Percentiles rank a stretch among this genome's conserved stretches.
Evolutionary conservation across 2,797 vertebrate genomes (phyloP).

Genomic region (Ctenopoma kingsleyae): DNA sequence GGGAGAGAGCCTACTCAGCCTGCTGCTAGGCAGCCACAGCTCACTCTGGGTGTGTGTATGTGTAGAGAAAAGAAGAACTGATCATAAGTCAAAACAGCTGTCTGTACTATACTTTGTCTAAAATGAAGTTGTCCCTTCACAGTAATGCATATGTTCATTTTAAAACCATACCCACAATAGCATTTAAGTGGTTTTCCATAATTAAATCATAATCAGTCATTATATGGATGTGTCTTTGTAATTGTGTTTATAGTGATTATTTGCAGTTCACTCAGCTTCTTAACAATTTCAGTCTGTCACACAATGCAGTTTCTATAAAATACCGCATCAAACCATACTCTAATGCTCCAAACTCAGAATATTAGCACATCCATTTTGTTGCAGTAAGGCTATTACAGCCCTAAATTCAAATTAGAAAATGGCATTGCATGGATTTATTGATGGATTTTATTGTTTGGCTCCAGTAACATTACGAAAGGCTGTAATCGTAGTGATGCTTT

Average conservation of each 20-base stretch:
- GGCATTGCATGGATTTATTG: background rate
- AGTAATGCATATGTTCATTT: background rate
- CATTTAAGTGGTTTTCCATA: background rate
- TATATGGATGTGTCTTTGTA: background rate
- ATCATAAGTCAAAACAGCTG: constrained; percentile 18
- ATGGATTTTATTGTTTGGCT: background rate
- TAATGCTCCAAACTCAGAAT: background rate
- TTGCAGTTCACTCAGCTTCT: constrained; percentile 26
- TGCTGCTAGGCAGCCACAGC: constrained; percentile 74
- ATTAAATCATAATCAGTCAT: background rate
- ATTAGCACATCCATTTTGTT: background rate
- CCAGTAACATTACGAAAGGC: background rate
- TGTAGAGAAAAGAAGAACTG: constrained; percentile 20
- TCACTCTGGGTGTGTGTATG: constrained; percentile 25
- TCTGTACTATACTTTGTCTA: constrained; percentile 5
- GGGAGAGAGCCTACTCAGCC: constrained; percentile 53
- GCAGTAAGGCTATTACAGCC: background rate
- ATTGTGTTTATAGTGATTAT: background rate
- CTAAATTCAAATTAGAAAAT: constrained; percentile 10
- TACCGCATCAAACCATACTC: background rate
- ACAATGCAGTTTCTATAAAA: constrained; percentile 1
- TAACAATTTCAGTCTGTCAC: constrained; percentile 1
- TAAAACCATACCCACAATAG: background rate
- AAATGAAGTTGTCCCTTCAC: background rate
- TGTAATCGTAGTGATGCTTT: background rate